phyloP scores from a whole-genome alignment of 2,113 vertebrate genomes.

The Stomatorhinus ivindoensis region DNA sequence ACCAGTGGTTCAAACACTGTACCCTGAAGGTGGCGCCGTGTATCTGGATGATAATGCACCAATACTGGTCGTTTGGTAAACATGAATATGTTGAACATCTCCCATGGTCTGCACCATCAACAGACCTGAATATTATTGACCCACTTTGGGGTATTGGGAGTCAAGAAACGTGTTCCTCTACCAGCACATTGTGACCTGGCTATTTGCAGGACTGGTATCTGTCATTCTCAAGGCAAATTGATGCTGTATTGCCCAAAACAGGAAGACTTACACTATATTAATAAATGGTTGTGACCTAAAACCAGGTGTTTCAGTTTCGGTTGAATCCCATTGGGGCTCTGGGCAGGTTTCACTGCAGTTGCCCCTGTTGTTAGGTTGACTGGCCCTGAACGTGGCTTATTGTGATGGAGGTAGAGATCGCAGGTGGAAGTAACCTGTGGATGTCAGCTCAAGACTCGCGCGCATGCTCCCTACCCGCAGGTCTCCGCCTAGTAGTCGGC shows the following conservation, averaged over 20 bases:
- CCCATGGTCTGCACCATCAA: too few relatives aligned
- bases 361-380: not conserved
- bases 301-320: not conserved
- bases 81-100: too few relatives aligned
- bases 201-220: not conserved
- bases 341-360: not conserved
- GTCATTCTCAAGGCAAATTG: not conserved
- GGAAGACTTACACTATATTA: not conserved
- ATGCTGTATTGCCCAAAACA: not conserved
- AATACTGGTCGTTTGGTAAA: too few relatives aligned
- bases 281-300: not conserved
- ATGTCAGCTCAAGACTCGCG: not conserved
- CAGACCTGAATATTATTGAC: too few relatives aligned
- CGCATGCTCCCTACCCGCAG: constrained; percentile 19
- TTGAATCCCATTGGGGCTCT: not conserved
- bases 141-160: not conserved
- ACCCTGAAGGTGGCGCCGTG: too few relatives aligned
- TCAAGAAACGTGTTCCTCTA: not conserved
- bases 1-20: too few relatives aligned
- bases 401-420: not conserved
- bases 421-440: not conserved
- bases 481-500: constrained; percentile 16
- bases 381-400: not conserved
- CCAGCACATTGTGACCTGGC: not conserved
- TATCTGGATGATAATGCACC: too few relatives aligned